Evolutionary conservation across 1,140 invertebrate genomes (phyloP).

Genomic region (Nephila pilipes): DNA sequence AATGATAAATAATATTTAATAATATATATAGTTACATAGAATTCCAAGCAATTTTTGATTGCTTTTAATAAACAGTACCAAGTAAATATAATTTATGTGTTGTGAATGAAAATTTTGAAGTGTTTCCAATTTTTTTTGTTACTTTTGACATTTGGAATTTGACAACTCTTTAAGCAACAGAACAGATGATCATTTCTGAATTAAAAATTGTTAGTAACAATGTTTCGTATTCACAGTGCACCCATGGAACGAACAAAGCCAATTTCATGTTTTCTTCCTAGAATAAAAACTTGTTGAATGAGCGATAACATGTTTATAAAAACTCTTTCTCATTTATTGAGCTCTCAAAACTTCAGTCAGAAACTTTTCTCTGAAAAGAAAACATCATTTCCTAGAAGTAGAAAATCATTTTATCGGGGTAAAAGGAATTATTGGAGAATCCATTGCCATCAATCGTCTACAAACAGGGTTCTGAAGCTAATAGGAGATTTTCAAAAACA

Average conservation of each 20-base stretch:
- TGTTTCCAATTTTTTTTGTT: no score
- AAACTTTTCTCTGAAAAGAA: background rate
- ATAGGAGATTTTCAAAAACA: background rate
- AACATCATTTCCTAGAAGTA: background rate
- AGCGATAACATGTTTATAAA: background rate
- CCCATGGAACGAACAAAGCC: background rate
- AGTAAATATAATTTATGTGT: no score
- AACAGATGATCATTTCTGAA: no score
- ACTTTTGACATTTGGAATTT: no score
- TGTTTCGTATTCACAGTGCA: no score
- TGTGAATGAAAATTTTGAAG: no score
- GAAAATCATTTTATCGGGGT: background rate
- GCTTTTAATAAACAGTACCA: no score
- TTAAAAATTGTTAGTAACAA: no score
- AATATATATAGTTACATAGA: no score
- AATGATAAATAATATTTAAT: no score
- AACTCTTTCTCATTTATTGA: background rate
- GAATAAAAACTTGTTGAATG: background rate
- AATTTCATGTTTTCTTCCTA: background rate
- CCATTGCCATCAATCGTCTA: background rate
- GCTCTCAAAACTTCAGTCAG: background rate
- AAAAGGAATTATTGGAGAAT: background rate
- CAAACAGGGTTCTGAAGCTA: background rate
- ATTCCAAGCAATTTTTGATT: no score
- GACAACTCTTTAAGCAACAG: no score